Evolutionary conservation across 1,140 invertebrate species (phyloP), one percentile per base, ranked within the genome.

Genomic region (Pomacea maculata): DNA sequence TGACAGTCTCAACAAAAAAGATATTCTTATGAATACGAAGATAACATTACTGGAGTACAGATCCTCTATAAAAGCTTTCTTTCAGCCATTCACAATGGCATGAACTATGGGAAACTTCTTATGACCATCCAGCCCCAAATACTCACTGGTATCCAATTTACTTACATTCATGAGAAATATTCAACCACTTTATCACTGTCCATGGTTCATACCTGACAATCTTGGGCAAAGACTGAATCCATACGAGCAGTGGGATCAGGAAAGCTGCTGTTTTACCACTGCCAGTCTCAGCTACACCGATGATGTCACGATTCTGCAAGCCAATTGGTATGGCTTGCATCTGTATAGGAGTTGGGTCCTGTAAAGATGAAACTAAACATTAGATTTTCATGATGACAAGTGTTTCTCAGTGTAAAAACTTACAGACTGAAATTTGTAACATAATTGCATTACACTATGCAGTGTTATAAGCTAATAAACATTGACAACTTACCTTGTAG

Each of bases 281-380:
- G 86, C 96, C 97, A 82, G 99, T 99, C 93, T 99, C 98, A 74
- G 99, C 99, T 19, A 99, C 98, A 91, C 99, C 99, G 89, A 99
- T 99, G 86, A 99, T 99, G 90, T 99, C 99, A 74, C 99, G 93
- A 92, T 99, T 99, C 91, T 99, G 93, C 85, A 99, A 92, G 78
- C 99, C 99, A 92, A 99, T 99, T 1, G 99, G 98, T 90, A 99
- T 99, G 73, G 98, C 99, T 92, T 99, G 98, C 84, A 98, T 93
- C 91, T 99, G 99, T 93, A 99, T 99, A 14, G 99, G 99, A 5
- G 99, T 99, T 8, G 99, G 97, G 87, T 99, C 99, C 92, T 93
- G 80, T 68, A 86, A 89, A 6, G 15, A 14, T 61, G 19, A 19
- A 57, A 75, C 72, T 71, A 70, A 61, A 65, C 67, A 61, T 63